A percentile compares a stretch with the other conserved stretches of the same genome.
phyloP scores from a whole-genome alignment of 2,113 vertebrate genomes.

The Poeciliopsis prolifica region DNA sequence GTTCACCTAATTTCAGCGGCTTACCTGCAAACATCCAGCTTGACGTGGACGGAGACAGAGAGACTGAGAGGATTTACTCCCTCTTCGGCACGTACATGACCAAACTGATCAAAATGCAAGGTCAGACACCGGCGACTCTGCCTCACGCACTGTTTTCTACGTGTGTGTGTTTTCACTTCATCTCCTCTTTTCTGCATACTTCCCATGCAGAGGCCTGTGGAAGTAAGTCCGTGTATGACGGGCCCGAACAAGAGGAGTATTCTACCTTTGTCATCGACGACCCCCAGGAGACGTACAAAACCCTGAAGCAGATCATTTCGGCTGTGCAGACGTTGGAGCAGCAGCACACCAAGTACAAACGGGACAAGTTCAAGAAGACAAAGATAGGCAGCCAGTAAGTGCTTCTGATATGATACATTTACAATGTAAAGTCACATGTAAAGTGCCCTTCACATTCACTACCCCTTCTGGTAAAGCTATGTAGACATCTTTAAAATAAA shows the following conservation, averaged over 20 bases:
- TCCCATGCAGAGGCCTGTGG: conserved; percentile 90
- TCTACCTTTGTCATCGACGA: conserved; percentile 95
- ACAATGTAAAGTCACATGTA: background rate
- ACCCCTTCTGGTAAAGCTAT: background rate
- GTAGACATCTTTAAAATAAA: background rate
- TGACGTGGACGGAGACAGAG: conserved; percentile 95
- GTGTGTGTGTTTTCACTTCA: background rate
- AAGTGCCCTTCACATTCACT: background rate
- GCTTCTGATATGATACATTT: background rate
- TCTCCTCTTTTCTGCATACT: background rate
- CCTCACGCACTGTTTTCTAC: background rate
- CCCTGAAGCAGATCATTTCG: conserved; percentile 87
- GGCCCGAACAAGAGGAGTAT: conserved; percentile 95
- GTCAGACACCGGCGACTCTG: conserved; percentile 69
- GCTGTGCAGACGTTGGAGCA: conserved; percentile 90
- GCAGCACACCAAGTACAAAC: conserved; percentile 93
- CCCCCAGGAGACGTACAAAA: conserved; percentile 96
- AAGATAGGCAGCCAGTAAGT: conserved; percentile 98
- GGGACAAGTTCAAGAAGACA: conserved; percentile 97
- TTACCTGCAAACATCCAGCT: conserved; percentile 97
- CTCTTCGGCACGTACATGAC: conserved; percentile 92
- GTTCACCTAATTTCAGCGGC: conserved; percentile 77
- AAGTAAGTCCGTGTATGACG: conserved; percentile 95
- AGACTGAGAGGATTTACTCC: conserved; percentile 96
- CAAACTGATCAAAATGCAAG: conserved; percentile 98